Conservation (phyloP, 2,888 invertebrate species). For the Eledone cirrhosa region DNA sequence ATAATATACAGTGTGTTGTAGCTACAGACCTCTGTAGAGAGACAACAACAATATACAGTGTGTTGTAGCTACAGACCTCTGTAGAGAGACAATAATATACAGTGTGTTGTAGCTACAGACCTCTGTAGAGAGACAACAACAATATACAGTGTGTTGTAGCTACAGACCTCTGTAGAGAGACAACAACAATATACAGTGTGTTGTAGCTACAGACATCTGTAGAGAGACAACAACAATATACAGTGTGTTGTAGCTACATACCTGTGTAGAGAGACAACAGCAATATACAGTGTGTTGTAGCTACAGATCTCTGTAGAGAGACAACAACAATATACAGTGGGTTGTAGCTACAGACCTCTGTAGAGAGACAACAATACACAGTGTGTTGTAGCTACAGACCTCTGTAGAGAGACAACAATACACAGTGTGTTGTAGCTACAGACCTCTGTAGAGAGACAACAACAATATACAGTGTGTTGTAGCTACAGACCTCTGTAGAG, state of each 20-base stretch:
- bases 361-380: slow-evolving; percentile 29
- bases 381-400: no score
- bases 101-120: no score
- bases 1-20: no score
- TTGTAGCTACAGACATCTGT: slow-evolving; percentile 52
- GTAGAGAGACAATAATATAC: slow-evolving; percentile 31
- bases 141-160: no score
- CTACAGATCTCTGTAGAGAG: slow-evolving; percentile 48
- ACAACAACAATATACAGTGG: no score
- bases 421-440: no score
- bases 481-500: slow-evolving; percentile 51
- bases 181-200: no score
- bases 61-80: slow-evolving; percentile 55
- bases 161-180: slow-evolving; percentile 48
- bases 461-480: no score
- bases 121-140: slow-evolving; percentile 40
- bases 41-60: no score
- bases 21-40: slow-evolving; percentile 49
- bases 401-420: slow-evolving; percentile 38
- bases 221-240: slow-evolving; percentile 30
- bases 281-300: no score
- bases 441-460: slow-evolving; percentile 42
- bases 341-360: slow-evolving; percentile 54
- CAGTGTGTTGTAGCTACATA: no score
- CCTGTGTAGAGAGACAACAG: slow-evolving; percentile 41